phyloP scores from a whole-genome alignment of 2,888 invertebrate species.

The Adelphocoris suturalis region DNA sequence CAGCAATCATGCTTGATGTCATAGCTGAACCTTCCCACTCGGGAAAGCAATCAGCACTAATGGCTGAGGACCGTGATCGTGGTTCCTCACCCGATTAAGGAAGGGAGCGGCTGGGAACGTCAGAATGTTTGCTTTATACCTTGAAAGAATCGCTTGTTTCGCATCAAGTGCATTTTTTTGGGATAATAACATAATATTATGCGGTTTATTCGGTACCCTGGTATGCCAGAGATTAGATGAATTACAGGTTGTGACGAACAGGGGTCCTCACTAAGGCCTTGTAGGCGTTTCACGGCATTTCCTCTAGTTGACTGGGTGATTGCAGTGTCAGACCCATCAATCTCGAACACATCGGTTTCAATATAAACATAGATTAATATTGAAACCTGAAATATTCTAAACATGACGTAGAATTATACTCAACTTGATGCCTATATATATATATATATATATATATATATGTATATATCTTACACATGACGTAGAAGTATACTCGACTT shows the following conservation, averaged over 20 bases:
- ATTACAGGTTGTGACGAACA: constrained; percentile 30
- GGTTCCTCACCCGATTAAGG: background rate
- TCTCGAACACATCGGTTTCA: background rate
- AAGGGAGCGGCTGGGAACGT: background rate
- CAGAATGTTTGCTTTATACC: constrained; percentile 50
- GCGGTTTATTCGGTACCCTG: constrained; percentile 49
- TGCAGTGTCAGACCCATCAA: background rate
- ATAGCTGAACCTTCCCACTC: constrained; percentile 10
- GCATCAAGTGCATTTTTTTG: constrained; percentile 45
- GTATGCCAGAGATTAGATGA: constrained; percentile 49
- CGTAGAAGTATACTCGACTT: too few relatives aligned
- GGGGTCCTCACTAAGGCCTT: background rate
- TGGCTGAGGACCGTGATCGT: constrained; percentile 14
- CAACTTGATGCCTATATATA: too few relatives aligned
- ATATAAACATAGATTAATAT: background rate
- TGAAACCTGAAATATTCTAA: too few relatives aligned
- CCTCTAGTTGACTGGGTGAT: background rate
- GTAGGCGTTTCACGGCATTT: constrained; percentile 3
- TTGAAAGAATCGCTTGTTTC: constrained; percentile 5
- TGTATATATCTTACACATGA: too few relatives aligned
- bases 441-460: too few relatives aligned
- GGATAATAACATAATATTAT: constrained; percentile 60
- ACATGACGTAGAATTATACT: too few relatives aligned
- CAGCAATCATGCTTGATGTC: constrained; percentile 29
- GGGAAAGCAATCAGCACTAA: constrained; percentile 30